These are phyloP conservation scores for Dolichopus griseipennis DNA, from an alignment of 2,888 invertebrate species.

Conservation along the genomic window DNA sequence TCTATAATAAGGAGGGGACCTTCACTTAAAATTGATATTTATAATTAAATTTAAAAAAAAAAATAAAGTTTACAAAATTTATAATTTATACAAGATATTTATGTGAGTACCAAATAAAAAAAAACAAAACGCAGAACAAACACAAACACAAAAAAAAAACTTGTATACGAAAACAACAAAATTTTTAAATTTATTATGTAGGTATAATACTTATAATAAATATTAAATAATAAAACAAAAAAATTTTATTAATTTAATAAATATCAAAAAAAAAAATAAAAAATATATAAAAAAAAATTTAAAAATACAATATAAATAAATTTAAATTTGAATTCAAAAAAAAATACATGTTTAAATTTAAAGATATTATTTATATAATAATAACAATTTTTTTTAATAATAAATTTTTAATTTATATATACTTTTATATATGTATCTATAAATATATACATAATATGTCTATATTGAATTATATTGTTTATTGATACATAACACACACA, in stretches of 20 bases:
- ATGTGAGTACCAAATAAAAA: background rate
- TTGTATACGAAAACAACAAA: constrained; percentile 3
- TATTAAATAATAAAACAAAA: background rate
- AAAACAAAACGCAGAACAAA: background rate
- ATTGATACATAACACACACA: background rate
- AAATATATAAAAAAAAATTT: background rate
- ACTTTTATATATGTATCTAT: background rate
- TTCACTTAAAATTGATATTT: too few relatives aligned
- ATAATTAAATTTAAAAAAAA: background rate
- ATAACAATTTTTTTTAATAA: background rate
- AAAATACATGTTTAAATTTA: constrained; percentile 1
- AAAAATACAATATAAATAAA: background rate
- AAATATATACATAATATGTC: background rate
- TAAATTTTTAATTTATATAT: background rate
- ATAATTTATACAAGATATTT: background rate
- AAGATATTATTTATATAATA: background rate
- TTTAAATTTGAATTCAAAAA: background rate
- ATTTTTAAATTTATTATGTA: background rate
- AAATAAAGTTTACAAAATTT: background rate
- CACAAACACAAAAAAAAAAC: background rate
- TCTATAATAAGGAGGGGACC: too few relatives aligned
- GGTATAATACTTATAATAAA: background rate
- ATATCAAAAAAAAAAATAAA: background rate
- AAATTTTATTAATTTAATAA: background rate
- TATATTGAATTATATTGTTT: background rate